Evolutionary conservation across 2,797 vertebrate species (phyloP).

Genomic region (Lepus oiostolus): DNA sequence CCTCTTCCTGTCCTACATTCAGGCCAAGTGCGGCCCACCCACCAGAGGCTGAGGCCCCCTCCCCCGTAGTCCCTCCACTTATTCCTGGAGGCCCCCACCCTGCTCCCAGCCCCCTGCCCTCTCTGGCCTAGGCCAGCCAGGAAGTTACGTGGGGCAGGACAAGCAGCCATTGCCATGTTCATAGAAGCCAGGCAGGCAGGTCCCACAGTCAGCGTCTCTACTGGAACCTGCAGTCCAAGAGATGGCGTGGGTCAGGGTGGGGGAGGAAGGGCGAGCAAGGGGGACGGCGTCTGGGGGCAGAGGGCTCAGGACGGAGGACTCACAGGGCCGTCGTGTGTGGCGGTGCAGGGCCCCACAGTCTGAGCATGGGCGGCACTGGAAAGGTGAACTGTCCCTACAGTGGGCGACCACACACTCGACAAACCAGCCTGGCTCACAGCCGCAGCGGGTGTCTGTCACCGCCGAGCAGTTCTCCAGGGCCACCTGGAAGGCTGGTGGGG

Average conservation of each 20-base stretch:
- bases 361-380: conserved; percentile 41
- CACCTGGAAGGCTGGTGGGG: conserved; percentile 75
- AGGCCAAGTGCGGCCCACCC: background rate
- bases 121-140: background rate
- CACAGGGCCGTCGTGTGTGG: background rate
- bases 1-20: background rate
- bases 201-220: conserved; percentile 63
- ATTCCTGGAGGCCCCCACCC: background rate
- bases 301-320: background rate
- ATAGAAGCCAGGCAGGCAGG: conserved; percentile 82
- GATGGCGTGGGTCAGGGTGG: background rate
- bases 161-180: conserved; percentile 70
- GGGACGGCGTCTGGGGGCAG: fast-evolving
- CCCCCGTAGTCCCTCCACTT: background rate
- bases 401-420: fast-evolving
- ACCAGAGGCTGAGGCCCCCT: background rate
- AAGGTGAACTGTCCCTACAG: background rate
- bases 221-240: conserved; percentile 71
- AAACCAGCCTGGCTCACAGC: conserved; percentile 74
- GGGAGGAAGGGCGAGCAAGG: too few relatives aligned
- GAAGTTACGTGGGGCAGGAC: conserved; percentile 81
- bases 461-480: conserved; percentile 82
- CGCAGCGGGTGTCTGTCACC: conserved; percentile 75
- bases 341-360: conserved; percentile 33
- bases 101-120: background rate